Evolutionary conservation across 2,113 vertebrate species (phyloP).

Genomic region (Hystrix cristata): DNA sequence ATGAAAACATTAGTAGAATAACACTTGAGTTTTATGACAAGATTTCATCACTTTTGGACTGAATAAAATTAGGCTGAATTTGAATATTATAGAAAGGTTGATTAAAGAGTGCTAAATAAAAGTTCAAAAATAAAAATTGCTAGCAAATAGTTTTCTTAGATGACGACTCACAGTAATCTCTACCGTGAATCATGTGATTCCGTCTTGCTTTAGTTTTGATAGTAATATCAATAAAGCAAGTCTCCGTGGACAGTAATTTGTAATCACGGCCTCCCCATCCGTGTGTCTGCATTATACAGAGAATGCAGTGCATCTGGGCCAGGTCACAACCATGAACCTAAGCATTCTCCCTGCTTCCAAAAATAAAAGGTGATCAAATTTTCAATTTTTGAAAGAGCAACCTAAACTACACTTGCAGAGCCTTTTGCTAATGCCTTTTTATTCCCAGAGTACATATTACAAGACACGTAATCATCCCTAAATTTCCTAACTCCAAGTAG

Average conservation of each 20-base stretch:
- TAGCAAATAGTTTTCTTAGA: not conserved
- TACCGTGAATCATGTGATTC: not conserved
- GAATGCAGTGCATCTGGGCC: rapidly evolving
- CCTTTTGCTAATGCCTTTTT: not conserved
- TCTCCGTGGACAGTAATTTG: not conserved
- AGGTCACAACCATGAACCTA: rapidly evolving
- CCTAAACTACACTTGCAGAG: not conserved
- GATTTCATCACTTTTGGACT: not conserved
- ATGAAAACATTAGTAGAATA: slow-evolving; percentile 20
- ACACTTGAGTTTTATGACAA: not conserved
- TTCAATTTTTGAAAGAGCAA: not conserved
- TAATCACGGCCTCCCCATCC: not conserved
- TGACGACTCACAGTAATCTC: not conserved
- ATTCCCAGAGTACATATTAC: not conserved
- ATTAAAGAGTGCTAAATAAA: not conserved
- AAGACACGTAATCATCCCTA: not conserved
- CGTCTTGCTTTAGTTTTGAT: not conserved
- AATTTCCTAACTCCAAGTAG: not conserved
- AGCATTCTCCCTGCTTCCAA: not conserved
- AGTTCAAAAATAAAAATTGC: not conserved
- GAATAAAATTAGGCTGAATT: slow-evolving; percentile 1
- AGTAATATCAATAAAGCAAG: not conserved
- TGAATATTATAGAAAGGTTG: not conserved
- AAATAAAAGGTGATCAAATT: not conserved
- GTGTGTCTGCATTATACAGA: rapidly evolving